These are phyloP conservation scores for Sipha flava DNA, from an alignment of 1,140 invertebrate genomes.

Conservation along the genomic window DNA sequence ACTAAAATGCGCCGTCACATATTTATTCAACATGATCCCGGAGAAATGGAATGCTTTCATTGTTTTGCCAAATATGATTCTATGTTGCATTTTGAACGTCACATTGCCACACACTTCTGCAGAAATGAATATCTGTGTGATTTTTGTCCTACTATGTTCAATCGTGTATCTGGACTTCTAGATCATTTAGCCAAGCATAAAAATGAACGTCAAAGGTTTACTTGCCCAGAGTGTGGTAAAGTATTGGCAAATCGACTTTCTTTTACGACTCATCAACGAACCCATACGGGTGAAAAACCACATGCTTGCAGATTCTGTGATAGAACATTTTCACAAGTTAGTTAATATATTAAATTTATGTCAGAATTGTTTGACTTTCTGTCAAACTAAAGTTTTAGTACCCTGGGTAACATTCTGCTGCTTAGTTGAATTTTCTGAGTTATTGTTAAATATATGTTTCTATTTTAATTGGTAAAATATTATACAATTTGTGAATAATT, in stretches of 20 bases:
- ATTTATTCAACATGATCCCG: slow-evolving; percentile 12
- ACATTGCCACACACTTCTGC: slow-evolving; percentile 11
- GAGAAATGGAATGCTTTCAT: slow-evolving; percentile 18
- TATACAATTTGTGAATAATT: too few species aligned
- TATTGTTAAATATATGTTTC: too few species aligned
- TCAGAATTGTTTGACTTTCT: background rate
- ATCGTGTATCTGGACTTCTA: slow-evolving; percentile 1
- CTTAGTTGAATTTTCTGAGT: too few species aligned
- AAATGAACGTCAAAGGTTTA: slow-evolving; percentile 11
- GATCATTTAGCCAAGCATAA: slow-evolving; percentile 31
- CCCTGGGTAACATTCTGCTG: too few species aligned
- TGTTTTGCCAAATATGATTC: slow-evolving; percentile 17
- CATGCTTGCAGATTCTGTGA: slow-evolving; percentile 53
- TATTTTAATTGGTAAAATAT: too few species aligned
- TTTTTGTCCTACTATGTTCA: slow-evolving; percentile 27
- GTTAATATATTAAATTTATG: background rate
- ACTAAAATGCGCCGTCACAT: slow-evolving; percentile 29
- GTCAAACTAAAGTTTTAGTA: too few species aligned
- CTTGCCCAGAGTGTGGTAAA: slow-evolving; percentile 28
- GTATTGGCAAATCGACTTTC: slow-evolving; percentile 22
- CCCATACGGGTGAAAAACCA: slow-evolving; percentile 55
- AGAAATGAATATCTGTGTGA: slow-evolving; percentile 24
- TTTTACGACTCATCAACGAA: slow-evolving; percentile 44
- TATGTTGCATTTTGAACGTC: slow-evolving; percentile 18
- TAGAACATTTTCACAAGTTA: slow-evolving; percentile 54